phyloP scores from a whole-genome alignment of 2,888 invertebrate species.

The Agrochola lychnidis region DNA sequence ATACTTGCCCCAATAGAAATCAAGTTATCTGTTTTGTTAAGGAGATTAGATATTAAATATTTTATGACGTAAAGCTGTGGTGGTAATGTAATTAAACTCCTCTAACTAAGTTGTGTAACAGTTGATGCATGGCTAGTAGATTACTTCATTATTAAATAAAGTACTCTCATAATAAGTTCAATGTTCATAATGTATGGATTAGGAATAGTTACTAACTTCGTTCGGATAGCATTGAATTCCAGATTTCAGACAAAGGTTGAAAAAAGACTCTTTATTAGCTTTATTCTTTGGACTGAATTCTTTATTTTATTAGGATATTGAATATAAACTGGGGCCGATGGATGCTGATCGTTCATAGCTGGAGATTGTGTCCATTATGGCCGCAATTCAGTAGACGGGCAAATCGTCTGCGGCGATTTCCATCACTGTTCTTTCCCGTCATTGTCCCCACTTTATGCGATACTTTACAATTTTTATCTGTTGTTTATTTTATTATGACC shows the following conservation, averaged over 20 bases:
- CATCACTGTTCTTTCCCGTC: slow-evolving; percentile 43
- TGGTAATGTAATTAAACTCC: slow-evolving; percentile 38
- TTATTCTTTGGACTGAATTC: slow-evolving; percentile 34
- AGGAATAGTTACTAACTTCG: slow-evolving; percentile 4
- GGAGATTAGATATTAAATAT: slow-evolving; percentile 33
- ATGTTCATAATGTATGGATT: slow-evolving; percentile 6
- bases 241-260: slow-evolving; percentile 11
- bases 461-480: slow-evolving; percentile 36
- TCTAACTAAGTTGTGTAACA: slow-evolving; percentile 23
- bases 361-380: slow-evolving; percentile 58
- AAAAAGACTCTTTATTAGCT: slow-evolving; percentile 29
- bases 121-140: slow-evolving; percentile 34
- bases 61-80: slow-evolving; percentile 27
- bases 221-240: slow-evolving; percentile 13
- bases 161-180: slow-evolving; percentile 27
- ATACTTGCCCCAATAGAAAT: slow-evolving; percentile 53
- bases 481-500: slow-evolving; percentile 25
- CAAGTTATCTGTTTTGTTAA: slow-evolving; percentile 46
- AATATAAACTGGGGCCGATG: slow-evolving; percentile 51
- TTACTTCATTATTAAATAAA: slow-evolving; percentile 47
- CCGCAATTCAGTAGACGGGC: slow-evolving; percentile 52
- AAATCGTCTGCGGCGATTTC: slow-evolving; percentile 54
- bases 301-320: slow-evolving; percentile 58
- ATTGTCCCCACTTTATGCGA: slow-evolving; percentile 30
- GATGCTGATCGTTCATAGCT: slow-evolving; percentile 47